A percentile compares a stretch with the other conserved stretches of the same genome.
These are phyloP conservation scores for Zaprionus capensis DNA, from an alignment of 1,140 invertebrate genomes.

Conservation along the genomic window DNA sequence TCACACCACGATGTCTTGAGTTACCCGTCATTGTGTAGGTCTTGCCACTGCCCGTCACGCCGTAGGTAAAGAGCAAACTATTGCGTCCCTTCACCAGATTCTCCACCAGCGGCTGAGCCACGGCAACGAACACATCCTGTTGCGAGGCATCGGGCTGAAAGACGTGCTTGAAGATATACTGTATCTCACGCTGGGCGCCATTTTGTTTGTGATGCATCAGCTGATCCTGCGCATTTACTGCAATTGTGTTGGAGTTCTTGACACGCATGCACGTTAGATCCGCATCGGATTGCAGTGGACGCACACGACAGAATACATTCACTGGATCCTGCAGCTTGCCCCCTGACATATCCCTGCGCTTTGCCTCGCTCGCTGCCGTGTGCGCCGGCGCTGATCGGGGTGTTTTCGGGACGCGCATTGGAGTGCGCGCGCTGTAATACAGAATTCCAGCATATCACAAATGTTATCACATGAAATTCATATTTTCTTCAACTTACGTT, in stretches of 20 bases:
- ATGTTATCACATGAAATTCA: neutral
- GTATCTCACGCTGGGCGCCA: conserved; percentile 88
- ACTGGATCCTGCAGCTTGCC: conserved; percentile 86
- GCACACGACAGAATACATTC: conserved; percentile 93
- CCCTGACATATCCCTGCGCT: conserved; percentile 40
- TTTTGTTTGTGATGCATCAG: conserved; percentile 86
- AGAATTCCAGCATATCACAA: neutral
- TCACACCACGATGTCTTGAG: conserved; percentile 91
- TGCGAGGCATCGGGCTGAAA: conserved; percentile 92
- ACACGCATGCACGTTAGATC: conserved; percentile 90
- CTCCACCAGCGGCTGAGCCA: conserved; percentile 94
- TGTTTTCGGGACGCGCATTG: conserved; percentile 68
- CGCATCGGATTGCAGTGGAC: conserved; percentile 89
- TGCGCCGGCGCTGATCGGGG: conserved; percentile 40
- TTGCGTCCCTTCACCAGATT: conserved; percentile 93
- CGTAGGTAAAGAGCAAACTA: conserved; percentile 97
- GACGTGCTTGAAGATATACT: conserved; percentile 92
- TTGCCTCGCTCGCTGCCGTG: conserved; percentile 32
- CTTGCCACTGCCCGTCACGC: conserved; percentile 98
- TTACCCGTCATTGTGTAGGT: conserved; percentile 96
- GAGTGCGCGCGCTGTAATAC: conserved; percentile 75
- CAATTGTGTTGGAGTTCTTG: conserved; percentile 87
- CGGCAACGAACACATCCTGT: conserved; percentile 91
- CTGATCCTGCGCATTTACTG: conserved; percentile 88
- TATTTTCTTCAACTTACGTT: conserved; percentile 49